These are phyloP conservation scores for Sphyrna mokarran DNA, from an alignment of 2,113 vertebrate genomes.

Conservation along the genomic window DNA sequence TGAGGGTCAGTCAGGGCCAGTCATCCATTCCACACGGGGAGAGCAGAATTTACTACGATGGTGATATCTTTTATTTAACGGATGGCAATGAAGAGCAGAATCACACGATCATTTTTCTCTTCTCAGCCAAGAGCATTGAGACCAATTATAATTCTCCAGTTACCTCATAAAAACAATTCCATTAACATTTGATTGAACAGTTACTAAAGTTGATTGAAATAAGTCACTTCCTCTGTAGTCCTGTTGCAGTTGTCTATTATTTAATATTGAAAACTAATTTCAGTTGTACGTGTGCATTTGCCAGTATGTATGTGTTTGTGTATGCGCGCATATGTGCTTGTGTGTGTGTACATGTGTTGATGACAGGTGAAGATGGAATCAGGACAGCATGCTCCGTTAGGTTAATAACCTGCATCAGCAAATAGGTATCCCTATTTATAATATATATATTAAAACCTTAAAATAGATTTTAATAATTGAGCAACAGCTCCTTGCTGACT, in stretches of 20 bases:
- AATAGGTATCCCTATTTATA: neutral
- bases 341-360: too few species aligned
- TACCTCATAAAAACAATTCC: neutral
- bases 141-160: neutral
- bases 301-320: too few species aligned
- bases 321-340: too few species aligned
- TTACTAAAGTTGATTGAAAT: neutral
- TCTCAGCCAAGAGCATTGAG: neutral
- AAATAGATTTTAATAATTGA: neutral
- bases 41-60: neutral
- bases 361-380: too few species aligned
- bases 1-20: neutral
- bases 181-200: neutral
- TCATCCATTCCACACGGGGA: neutral
- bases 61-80: neutral
- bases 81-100: neutral
- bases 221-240: neutral
- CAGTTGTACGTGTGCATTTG: neutral
- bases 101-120: neutral
- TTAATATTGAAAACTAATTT: neutral
- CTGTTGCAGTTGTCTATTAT: neutral
- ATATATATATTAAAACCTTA: too few species aligned
- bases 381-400: too few species aligned
- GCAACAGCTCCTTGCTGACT: neutral
- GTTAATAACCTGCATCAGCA: neutral